phyloP scores from a whole-genome alignment of 2,797 vertebrate genomes.

The Dicrostonyx torquatus region DNA sequence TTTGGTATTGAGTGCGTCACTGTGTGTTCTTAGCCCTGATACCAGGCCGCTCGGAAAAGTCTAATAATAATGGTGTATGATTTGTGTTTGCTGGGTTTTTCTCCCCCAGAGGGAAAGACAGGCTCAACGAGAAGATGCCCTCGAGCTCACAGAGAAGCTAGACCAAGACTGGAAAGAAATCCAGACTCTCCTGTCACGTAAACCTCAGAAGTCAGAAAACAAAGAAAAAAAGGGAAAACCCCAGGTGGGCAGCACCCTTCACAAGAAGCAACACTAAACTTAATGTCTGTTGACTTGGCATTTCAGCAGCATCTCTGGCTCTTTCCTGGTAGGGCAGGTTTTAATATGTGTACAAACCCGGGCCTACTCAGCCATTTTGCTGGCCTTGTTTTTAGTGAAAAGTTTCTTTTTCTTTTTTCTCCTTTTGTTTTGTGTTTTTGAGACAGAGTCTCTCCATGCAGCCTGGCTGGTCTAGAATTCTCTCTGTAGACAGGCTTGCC shows the following conservation, averaged over 20 bases:
- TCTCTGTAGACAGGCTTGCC: not conserved
- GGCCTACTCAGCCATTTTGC: not conserved
- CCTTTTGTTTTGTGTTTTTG: not conserved
- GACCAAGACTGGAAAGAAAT: constrained; percentile 97
- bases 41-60: rapidly evolving
- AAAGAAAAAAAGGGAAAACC: constrained; percentile 86
- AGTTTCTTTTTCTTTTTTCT: not conserved
- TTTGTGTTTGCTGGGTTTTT: not conserved
- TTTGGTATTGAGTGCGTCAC: not conserved
- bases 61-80: rapidly evolving
- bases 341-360: not conserved
- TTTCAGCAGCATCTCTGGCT: not conserved
- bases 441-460: not conserved
- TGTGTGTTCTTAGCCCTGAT: not conserved
- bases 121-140: constrained; percentile 91
- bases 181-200: constrained; percentile 91
- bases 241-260: constrained; percentile 86
- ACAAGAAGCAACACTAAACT: rapidly evolving
- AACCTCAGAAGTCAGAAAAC: constrained; percentile 86
- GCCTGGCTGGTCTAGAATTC: not conserved
- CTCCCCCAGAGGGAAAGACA: constrained; percentile 92
- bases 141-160: constrained; percentile 96
- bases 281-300: not conserved
- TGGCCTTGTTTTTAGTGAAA: not conserved
- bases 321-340: not conserved